A percentile compares a stretch with the other conserved stretches of the same genome.
These are phyloP conservation scores for Crossocerus cetratus DNA, from an alignment of 2,888 invertebrate genomes.

Conservation along the genomic window DNA sequence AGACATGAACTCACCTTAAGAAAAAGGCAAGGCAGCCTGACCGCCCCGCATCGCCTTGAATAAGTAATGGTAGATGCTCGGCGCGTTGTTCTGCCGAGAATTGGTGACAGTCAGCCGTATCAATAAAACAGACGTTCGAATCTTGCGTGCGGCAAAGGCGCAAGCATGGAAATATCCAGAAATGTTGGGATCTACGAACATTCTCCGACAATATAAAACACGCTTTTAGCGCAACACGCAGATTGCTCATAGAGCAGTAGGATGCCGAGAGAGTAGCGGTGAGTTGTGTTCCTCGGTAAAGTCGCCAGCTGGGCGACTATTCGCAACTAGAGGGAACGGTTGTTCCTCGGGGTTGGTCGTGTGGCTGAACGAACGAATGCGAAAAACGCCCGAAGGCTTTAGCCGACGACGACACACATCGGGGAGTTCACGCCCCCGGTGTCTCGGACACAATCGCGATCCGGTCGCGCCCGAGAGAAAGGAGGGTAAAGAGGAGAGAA, in stretches of 20 bases:
- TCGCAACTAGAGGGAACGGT: slow-evolving; percentile 46
- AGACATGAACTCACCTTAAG: not conserved
- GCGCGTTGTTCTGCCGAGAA: slow-evolving; percentile 19
- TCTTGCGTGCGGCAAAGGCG: too few relatives aligned
- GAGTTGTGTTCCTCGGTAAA: not conserved
- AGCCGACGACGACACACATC: slow-evolving; percentile 46
- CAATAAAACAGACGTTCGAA: too few relatives aligned
- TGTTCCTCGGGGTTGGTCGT: slow-evolving; percentile 21
- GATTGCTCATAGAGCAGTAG: too few relatives aligned
- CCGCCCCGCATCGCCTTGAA: slow-evolving; percentile 33
- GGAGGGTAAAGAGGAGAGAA: slow-evolving; percentile 23
- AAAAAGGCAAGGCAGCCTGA: slow-evolving; percentile 20
- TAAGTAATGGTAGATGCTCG: slow-evolving; percentile 46
- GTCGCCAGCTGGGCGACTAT: slow-evolving; percentile 49
- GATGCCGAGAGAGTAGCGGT: too few relatives aligned
- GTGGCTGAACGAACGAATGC: slow-evolving; percentile 48
- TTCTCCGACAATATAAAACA: too few relatives aligned
- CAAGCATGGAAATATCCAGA: too few relatives aligned
- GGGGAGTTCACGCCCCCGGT: slow-evolving; percentile 68
- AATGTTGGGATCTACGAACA: too few relatives aligned
- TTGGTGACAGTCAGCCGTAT: slow-evolving; percentile 6
- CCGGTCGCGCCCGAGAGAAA: slow-evolving; percentile 44
- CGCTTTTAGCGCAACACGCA: too few relatives aligned
- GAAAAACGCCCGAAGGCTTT: slow-evolving; percentile 62
- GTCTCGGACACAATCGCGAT: slow-evolving; percentile 65